Evolutionary conservation across 2,888 invertebrate genomes (phyloP).

Genomic region (Lycaena phlaeas): DNA sequence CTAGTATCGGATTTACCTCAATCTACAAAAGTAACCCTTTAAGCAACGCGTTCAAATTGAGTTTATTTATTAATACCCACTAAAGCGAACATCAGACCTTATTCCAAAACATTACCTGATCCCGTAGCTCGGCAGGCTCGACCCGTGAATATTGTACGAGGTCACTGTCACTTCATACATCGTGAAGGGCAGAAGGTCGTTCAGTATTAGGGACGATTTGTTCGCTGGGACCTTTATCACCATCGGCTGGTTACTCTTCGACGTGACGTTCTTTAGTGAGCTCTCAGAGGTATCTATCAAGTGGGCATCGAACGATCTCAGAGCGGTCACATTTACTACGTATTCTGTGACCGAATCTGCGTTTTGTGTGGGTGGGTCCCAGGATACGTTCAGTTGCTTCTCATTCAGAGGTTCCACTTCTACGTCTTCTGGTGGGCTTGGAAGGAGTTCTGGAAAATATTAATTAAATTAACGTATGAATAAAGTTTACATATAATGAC

Average conservation of each 20-base stretch:
- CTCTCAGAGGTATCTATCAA: constrained; percentile 62
- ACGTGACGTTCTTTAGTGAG: constrained; percentile 37
- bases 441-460: constrained; percentile 75
- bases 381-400: constrained; percentile 79
- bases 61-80: too few species aligned
- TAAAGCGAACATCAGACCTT: too few species aligned
- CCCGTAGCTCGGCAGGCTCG: constrained; percentile 82
- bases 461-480: background rate
- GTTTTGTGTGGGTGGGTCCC: constrained; percentile 78
- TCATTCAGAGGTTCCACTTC: constrained; percentile 82
- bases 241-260: constrained; percentile 34
- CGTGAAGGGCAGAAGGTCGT: constrained; percentile 80
- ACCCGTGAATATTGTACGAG: constrained; percentile 81
- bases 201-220: constrained; percentile 72
- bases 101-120: too few species aligned
- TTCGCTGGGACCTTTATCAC: constrained; percentile 73
- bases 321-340: constrained; percentile 79
- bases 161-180: constrained; percentile 87
- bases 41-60: too few species aligned
- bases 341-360: constrained; percentile 77
- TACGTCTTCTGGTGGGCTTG: constrained; percentile 81
- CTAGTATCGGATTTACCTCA: too few species aligned
- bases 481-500: background rate
- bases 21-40: too few species aligned
- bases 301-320: constrained; percentile 78